Conservation (phyloP, 2,797 vertebrate genomes). For the Sphenopsis melanotis region DNA sequence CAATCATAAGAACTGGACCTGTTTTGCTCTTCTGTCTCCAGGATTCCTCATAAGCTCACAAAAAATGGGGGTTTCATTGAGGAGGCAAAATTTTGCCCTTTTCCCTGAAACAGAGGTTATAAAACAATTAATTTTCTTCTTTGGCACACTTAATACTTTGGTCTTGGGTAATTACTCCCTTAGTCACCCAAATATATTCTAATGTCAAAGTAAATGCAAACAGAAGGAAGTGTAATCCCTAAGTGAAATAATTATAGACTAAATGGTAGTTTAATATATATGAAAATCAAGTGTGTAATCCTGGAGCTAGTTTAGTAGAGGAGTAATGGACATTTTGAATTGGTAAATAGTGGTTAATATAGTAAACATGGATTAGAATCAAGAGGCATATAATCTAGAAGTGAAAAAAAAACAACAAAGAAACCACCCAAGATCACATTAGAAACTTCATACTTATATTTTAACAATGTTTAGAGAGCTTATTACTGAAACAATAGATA, state of each 20-base stretch:
- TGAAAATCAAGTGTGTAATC: conserved; percentile 26
- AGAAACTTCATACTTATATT: background rate
- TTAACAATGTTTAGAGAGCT: background rate
- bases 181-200: background rate
- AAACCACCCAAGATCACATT: background rate
- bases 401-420: background rate
- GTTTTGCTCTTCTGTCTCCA: background rate
- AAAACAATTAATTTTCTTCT: background rate
- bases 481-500: conserved; percentile 2
- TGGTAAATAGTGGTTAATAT: background rate
- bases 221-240: background rate
- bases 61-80: background rate
- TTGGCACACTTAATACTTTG: background rate
- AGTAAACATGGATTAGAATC: background rate
- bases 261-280: conserved; percentile 53
- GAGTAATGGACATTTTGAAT: background rate
- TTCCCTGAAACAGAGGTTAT: background rate
- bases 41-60: background rate
- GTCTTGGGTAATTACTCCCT: background rate
- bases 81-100: background rate
- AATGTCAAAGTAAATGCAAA: background rate
- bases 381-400: background rate
- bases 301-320: background rate
- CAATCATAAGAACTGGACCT: background rate
- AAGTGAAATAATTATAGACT: background rate